These are phyloP conservation scores for Alviniconcha strummeri DNA, from an alignment of 2,888 invertebrate genomes.

Conservation along the genomic window DNA sequence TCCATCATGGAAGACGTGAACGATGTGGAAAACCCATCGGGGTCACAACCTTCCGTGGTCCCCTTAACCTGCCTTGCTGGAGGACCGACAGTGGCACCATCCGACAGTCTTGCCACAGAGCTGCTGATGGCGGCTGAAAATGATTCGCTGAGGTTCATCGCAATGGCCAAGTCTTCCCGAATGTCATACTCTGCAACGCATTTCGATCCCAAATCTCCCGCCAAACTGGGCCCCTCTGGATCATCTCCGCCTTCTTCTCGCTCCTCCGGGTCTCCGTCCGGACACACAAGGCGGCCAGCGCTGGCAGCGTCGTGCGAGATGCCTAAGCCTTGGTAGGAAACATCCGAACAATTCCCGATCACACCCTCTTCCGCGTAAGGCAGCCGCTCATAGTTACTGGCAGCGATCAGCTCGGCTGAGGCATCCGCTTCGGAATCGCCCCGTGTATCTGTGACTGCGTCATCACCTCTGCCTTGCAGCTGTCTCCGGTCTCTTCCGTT, in stretches of 20 bases:
- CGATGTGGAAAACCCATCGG: conserved; percentile 38
- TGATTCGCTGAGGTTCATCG: conserved; percentile 60
- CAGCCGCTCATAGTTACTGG: conserved; percentile 60
- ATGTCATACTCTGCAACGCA: no score
- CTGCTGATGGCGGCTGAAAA: conserved; percentile 36
- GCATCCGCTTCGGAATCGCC: conserved; percentile 26
- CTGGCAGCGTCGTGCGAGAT: neutral
- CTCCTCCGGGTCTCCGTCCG: conserved; percentile 16
- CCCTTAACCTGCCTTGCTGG: conserved; percentile 2
- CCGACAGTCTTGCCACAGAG: neutral
- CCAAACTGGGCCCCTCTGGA: neutral
- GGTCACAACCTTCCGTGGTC: conserved; percentile 43
- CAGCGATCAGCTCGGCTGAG: conserved; percentile 51
- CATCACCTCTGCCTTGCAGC: neutral
- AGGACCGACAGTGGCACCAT: neutral
- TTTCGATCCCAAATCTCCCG: no score
- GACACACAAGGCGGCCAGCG: neutral
- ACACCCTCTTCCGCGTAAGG: conserved; percentile 45
- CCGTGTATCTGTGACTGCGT: neutral
- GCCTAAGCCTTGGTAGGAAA: conserved; percentile 17
- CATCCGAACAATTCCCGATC: neutral
- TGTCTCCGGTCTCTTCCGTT: neutral
- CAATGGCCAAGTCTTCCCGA: conserved; percentile 76
- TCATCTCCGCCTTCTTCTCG: neutral
- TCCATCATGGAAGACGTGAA: conserved; percentile 63